Percentiles rank a stretch among this genome's conserved stretches.
These are phyloP conservation scores for Pachydiplax longipennis DNA, from an alignment of 2,888 invertebrate species.

Conservation along the genomic window DNA sequence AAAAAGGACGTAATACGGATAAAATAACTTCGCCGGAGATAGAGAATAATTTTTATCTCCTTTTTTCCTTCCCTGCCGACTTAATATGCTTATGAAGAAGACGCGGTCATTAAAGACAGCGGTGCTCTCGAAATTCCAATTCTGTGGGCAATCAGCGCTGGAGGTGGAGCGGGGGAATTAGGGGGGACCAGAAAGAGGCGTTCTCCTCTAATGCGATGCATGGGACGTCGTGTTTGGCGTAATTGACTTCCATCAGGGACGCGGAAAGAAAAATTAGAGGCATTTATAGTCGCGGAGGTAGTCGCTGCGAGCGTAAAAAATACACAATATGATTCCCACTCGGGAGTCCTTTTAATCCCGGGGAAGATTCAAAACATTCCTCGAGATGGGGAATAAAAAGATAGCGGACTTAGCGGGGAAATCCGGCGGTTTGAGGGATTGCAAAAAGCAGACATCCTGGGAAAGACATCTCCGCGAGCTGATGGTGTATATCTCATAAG, in stretches of 20 bases:
- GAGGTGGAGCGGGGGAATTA: not conserved
- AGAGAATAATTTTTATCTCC: not conserved
- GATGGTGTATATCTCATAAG: too few relatives aligned
- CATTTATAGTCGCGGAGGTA: not conserved
- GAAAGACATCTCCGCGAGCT: not conserved
- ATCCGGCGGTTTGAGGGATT: not conserved
- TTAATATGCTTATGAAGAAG: not conserved
- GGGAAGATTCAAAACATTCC: too few relatives aligned
- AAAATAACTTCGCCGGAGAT: not conserved
- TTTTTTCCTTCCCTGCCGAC: not conserved
- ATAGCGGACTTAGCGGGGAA: not conserved
- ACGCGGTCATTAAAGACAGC: not conserved
- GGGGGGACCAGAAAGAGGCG: not conserved
- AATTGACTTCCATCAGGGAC: not conserved
- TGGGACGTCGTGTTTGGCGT: conserved; percentile 8
- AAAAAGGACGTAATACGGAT: not conserved
- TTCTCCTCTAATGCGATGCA: not conserved
- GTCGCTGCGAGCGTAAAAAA: too few relatives aligned
- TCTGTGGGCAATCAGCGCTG: not conserved
- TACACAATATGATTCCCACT: too few relatives aligned
- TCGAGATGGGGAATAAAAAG: not conserved
- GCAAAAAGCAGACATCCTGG: not conserved
- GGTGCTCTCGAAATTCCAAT: not conserved
- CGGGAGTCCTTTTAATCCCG: too few relatives aligned
- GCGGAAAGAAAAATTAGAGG: not conserved